phyloP scores from a whole-genome alignment of 2,113 vertebrate genomes.

The Uropsilus gracilis region DNA sequence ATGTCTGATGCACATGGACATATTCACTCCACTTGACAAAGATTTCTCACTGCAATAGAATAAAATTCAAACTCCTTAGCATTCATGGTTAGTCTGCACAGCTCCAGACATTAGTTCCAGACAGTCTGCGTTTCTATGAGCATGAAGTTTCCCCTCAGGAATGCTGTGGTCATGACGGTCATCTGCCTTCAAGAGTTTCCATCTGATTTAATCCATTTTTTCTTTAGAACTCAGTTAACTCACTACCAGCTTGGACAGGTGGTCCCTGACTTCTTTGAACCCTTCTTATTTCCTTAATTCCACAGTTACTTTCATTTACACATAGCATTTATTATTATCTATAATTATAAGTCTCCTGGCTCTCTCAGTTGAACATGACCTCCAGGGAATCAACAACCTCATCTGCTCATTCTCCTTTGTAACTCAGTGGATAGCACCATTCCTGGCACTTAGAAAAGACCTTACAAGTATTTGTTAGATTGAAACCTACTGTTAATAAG shows the following conservation, averaged over 20 bases:
- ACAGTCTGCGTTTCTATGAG: too few species aligned
- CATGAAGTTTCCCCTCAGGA: background rate
- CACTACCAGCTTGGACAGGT: background rate
- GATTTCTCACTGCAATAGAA: background rate
- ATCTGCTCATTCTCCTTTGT: background rate
- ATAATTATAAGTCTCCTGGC: background rate
- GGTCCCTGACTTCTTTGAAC: background rate
- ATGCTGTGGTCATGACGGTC: background rate
- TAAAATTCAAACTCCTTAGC: background rate
- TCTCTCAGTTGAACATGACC: background rate
- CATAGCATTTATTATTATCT: background rate
- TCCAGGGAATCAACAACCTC: background rate
- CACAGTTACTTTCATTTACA: background rate
- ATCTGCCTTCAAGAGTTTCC: background rate
- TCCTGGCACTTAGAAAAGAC: background rate
- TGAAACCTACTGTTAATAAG: background rate
- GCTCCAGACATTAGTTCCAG: background rate
- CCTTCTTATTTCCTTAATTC: background rate
- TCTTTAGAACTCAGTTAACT: constrained; percentile 11
- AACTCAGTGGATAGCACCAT: background rate
- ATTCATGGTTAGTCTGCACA: background rate
- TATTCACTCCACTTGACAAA: background rate
- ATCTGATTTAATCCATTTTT: background rate
- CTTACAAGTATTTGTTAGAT: background rate
- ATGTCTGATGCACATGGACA: background rate